Base-by-base conservation (phyloP, 2,113 vertebrate species). In the Hippotragus niger region DNA sequence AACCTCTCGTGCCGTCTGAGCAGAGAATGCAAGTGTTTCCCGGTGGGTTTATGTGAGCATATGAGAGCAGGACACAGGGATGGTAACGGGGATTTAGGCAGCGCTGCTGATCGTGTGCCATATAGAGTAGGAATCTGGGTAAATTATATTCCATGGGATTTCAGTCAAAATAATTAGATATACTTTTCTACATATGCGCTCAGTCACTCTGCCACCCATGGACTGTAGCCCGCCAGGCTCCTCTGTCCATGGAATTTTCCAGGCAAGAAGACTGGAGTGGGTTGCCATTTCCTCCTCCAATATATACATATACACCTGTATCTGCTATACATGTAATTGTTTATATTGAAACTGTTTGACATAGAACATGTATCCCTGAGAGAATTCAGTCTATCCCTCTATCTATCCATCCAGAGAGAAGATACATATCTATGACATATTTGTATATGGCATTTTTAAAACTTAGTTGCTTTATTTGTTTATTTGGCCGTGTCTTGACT, bases 41-140 rank as follows among this genome's bases (percentile, higher is more conserved):
- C 0, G 0, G 52, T 3, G 21, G 21, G 21, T 14, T 8, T 14
- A 1, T 1, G 40, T 14, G 62, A 17, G 6, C 5, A 0, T 2
- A 1, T 2, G 52, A 15, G 1, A 17, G 29, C 9, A 0, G 33
- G 0, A 19, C 2, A 0, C 0, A 8, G 29, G 36, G 47, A 1
- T 6, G 45, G 7, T 1, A 0, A 13, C 1, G 21, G 60, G 57
- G n/a, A 5, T 55, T 14, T 6, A 11, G 15, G 17, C 29, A 43
- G n/a, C 0, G 7, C 85, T 36, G 47, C 64, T 23, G 23, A 25
- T 0, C 11, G 3, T 7, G 17, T 1, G n/a, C 19, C 58, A 19
- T 1, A 4, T 13, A 16, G 83, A 29, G 5, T 4, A 11, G 64
- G 40, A 52, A 11, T 12, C 31, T 25, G 11, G 25, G 4, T 62